Evolutionary conservation across 1,140 invertebrate species (phyloP).

Genomic region (Manduca sexta): DNA sequence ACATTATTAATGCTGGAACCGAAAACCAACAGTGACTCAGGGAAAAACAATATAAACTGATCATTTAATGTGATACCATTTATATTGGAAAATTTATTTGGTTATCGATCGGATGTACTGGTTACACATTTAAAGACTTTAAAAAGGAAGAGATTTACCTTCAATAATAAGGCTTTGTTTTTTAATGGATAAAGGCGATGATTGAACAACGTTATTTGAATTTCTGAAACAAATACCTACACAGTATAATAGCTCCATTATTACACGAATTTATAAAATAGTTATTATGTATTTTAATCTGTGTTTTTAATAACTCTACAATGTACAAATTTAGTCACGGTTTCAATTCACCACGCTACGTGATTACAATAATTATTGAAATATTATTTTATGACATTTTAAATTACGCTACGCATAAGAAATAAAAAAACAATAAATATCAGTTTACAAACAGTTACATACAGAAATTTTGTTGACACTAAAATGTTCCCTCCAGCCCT

Average conservation of each 20-base stretch:
- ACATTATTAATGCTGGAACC: slow-evolving; percentile 5
- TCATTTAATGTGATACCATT: slow-evolving; percentile 29
- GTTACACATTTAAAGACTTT: slow-evolving; percentile 29
- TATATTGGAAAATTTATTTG: slow-evolving; percentile 33
- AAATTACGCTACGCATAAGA: too few relatives aligned
- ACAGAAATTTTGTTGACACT: neutral
- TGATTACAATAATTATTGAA: neutral
- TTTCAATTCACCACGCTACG: slow-evolving; percentile 22
- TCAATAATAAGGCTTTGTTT: too few relatives aligned
- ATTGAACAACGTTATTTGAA: too few relatives aligned
- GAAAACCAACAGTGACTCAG: slow-evolving; percentile 12
- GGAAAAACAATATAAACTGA: slow-evolving; percentile 17
- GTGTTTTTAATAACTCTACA: slow-evolving; percentile 18
- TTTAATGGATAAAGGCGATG: too few relatives aligned
- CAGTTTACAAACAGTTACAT: neutral
- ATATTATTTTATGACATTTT: too few relatives aligned
- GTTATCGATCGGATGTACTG: slow-evolving; percentile 31
- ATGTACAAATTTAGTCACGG: slow-evolving; percentile 39
- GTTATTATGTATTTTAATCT: too few relatives aligned
- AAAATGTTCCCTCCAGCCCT: slow-evolving; percentile 11
- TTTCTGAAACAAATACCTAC: too few relatives aligned
- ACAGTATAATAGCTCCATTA: too few relatives aligned
- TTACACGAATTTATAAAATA: too few relatives aligned
- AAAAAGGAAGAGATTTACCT: too few relatives aligned
- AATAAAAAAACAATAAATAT: too few relatives aligned